phyloP scores from a whole-genome alignment of 1,140 invertebrate species.

The Microplitis demolitor region DNA sequence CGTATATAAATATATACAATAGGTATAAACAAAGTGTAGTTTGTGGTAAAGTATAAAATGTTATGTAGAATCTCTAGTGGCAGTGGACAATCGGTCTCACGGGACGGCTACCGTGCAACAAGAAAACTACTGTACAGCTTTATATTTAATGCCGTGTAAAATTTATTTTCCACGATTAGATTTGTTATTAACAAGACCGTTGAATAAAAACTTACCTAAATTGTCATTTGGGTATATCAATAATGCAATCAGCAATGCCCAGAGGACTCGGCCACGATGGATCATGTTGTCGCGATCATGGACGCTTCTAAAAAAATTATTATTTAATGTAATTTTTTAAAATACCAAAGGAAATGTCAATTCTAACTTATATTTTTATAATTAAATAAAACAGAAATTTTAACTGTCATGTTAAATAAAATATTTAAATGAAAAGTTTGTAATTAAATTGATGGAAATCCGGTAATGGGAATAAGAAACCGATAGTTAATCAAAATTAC shows the following conservation, averaged over 20 bases:
- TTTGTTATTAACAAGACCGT: background rate
- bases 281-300: slow-evolving; percentile 48
- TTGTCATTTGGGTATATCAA: slow-evolving; percentile 51
- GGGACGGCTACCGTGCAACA: background rate
- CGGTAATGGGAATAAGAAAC: too few relatives aligned
- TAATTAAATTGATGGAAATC: too few relatives aligned
- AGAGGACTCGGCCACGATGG: slow-evolving; percentile 41
- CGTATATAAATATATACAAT: too few relatives aligned
- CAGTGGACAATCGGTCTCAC: background rate
- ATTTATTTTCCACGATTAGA: too few relatives aligned
- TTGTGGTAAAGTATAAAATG: background rate
- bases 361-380: background rate
- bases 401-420: too few relatives aligned
- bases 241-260: slow-evolving; percentile 46
- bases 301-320: slow-evolving; percentile 39
- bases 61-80: background rate
- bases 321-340: background rate
- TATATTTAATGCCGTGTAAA: background rate
- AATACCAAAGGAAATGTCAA: slow-evolving; percentile 8
- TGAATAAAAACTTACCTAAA: slow-evolving; percentile 45
- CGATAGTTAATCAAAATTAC: too few relatives aligned
- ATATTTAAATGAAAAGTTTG: too few relatives aligned
- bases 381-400: too few relatives aligned
- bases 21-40: background rate
- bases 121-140: background rate